Conservation (phyloP, 1,140 invertebrate species). For the Sitobion miscanthi region DNA sequence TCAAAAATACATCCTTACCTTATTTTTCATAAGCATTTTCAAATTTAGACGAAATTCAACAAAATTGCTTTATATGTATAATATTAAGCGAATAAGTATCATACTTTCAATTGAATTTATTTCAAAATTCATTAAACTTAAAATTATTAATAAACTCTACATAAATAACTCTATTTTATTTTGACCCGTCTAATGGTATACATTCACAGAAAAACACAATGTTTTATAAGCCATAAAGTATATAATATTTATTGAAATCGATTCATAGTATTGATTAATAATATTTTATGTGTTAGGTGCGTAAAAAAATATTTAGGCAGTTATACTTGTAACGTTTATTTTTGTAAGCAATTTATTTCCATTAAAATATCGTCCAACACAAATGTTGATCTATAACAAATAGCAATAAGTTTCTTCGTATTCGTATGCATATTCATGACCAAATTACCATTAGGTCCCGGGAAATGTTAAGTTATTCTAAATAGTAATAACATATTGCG, state of each 20-base stretch:
- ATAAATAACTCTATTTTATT: too few species aligned
- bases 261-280: neutral
- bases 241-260: neutral
- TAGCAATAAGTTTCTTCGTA: conserved; percentile 18
- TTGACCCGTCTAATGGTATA: neutral
- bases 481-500: conserved; percentile 29
- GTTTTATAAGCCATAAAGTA: neutral
- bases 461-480: conserved; percentile 25
- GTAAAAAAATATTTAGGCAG: neutral
- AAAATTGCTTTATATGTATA: too few species aligned
- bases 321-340: neutral
- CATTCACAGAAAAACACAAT: neutral
- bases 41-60: neutral
- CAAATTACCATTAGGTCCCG: conserved; percentile 35
- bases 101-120: neutral
- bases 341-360: conserved; percentile 4
- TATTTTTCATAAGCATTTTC: neutral
- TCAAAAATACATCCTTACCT: neutral
- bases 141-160: too few species aligned
- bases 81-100: neutral
- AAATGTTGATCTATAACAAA: conserved; percentile 34
- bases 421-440: conserved; percentile 34
- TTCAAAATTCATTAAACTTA: too few species aligned
- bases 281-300: neutral
- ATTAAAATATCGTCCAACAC: conserved; percentile 30